Evolutionary conservation across 1,140 invertebrate species (phyloP), one percentile per base, ranked within the genome.

Genomic region (Caerostris darwini): DNA sequence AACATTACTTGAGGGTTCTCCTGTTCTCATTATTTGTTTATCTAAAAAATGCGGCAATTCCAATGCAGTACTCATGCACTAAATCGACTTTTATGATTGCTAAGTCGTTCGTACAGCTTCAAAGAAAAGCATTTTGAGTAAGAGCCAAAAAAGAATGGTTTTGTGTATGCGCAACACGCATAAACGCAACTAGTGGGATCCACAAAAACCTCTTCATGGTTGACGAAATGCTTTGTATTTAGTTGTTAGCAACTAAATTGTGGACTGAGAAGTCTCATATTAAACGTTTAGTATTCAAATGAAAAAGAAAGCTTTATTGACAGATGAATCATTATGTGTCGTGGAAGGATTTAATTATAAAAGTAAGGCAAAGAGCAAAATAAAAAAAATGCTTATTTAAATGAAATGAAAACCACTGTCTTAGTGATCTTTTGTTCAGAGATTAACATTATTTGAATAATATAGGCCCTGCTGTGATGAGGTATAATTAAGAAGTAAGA

Each of bases 51-150:
- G 54, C 4, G 7, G 54, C 82, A 83, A 83, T 83, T 83, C 54
- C 7, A 57, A 83, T 58, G 82, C 54, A 3, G 54, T 19, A 8
- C 57, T 14, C n/a, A 83, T 56, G 19, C 53, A 14, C 54, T 83
- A 56, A 5, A 83, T 83, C 54, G 82, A 10, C 82, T 83, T 83
- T 83, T 83, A 58, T 83, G 82, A 83, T 83, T 83, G 34, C 82
- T 83, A 57, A 17, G 56, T 58, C 56, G 54, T 58, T 34, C 56
- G 82, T 57, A 83, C 50, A 83, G 19, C 82, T 83, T 56, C 17
- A 7, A 19, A 6, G 54, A 83, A 58, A 57, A 83, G 8, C 6
- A 58, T 57, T 83, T 83, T 83, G 82, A 83, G 82, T 54, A 57
- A 57, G 82, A 83, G 82, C 82, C 82, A 83, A 83, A 83, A 83